A percentile compares a stretch with the other conserved stretches of the same genome.
Evolutionary conservation across 2,888 invertebrate genomes (phyloP).

Genomic region (Steromphala cineraria): DNA sequence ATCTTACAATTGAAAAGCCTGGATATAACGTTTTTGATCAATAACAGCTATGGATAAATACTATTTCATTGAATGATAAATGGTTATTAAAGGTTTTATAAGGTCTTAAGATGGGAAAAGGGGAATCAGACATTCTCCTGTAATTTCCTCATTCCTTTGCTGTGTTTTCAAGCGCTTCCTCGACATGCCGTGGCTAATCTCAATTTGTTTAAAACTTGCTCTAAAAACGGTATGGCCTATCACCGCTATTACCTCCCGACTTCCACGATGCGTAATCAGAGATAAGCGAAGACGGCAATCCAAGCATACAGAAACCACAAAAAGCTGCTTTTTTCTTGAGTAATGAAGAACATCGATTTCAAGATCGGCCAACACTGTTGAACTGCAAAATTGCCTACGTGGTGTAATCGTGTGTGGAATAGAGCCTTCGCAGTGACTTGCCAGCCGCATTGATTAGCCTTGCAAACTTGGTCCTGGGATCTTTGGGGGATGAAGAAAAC

Average conservation of each 20-base stretch:
- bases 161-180: too few relatives aligned
- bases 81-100: too few relatives aligned
- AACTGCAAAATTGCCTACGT: constrained; percentile 17
- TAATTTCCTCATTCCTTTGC: too few relatives aligned
- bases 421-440: background rate
- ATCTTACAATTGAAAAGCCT: too few relatives aligned
- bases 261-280: background rate
- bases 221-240: background rate
- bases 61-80: too few relatives aligned
- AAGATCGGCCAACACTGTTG: constrained; percentile 2
- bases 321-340: constrained; percentile 11
- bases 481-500: background rate
- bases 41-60: too few relatives aligned
- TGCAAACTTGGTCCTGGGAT: background rate
- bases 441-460: background rate
- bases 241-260: background rate
- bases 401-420: constrained; percentile 17
- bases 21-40: too few relatives aligned
- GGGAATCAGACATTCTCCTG: too few relatives aligned
- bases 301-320: background rate
- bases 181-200: background rate
- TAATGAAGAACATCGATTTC: constrained; percentile 9
- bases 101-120: too few relatives aligned
- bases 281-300: background rate
- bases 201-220: background rate